Base-by-base conservation (phyloP, 2,113 vertebrate species). In the Pseudopodoces humilis region DNA sequence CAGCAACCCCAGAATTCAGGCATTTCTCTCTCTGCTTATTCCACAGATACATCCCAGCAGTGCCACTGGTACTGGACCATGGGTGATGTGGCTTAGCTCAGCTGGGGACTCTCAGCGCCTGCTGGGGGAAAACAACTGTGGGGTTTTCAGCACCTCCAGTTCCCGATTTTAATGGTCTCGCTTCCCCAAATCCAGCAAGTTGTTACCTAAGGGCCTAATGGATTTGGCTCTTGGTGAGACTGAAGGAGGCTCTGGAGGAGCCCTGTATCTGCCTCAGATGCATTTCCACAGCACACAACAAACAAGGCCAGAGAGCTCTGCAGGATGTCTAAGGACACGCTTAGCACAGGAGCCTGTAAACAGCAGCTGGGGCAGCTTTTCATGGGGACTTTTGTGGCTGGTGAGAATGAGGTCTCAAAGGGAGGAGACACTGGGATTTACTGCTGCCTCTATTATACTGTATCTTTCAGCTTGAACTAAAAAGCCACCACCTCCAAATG, bases 41-140 rank as follows among this genome's bases (percentile, higher is more conserved):
- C 39, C 28, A 18, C 0, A 5, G 55, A 11, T n/a, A 30, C 13
- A 13, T 11, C 10, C 41, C 2, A 15, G 41, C 44, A 67, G 30
- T 23, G 69, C 44, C 3, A 0, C 22, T 25, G 44, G 11, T 30
- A 30, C 50, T 7, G 46, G 16, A 25, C 49, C 3, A 1, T 3
- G 18, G 46, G 35, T 8, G 6, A 24, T 0, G 2, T 62, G 31
- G 53, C 28, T 63, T 4, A 4, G 35, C 35, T 43, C 37, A 23
- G 33, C 2, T 68, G 53, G 56, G 80, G 25, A 4, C 2, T 0
- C 22, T 70, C 25, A 41, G 18, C 27, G 25, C 44, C 70, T 52
- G 41, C 41, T 9, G 10, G 3, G 23, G 43, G 19, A 12, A 67
- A 56, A 56, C n/a, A 46, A 67, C 47, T 8, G 41, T 1, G 0